Percentiles rank a stretch among this genome's conserved stretches.
Conservation (phyloP, 1,140 invertebrate species). For the Notospermus geniculatus region DNA sequence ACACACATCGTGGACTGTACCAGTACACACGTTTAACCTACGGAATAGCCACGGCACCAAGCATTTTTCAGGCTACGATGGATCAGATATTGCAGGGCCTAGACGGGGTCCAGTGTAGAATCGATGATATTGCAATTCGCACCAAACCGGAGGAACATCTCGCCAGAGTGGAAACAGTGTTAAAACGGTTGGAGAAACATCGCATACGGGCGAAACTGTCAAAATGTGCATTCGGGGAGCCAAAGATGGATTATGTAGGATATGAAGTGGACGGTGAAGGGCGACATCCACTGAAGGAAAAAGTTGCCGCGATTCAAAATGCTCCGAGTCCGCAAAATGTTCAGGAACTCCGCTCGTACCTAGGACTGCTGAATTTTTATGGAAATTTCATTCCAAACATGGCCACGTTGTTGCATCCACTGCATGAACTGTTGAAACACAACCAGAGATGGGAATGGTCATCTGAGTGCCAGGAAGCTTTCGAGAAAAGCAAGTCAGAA, state of each 20-base stretch:
- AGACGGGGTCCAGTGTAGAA: no score
- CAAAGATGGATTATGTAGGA: conserved; percentile 18
- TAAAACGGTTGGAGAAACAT: no score
- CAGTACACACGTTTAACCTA: no score
- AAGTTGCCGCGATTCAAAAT: conserved; percentile 23
- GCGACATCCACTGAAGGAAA: conserved; percentile 21
- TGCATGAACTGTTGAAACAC: conserved; percentile 23
- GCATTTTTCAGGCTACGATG: no score
- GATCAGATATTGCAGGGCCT: no score
- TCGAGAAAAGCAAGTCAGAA: conserved; percentile 15
- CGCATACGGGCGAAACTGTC: conserved; percentile 7
- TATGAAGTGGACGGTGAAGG: conserved; percentile 22
- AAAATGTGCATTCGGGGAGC: conserved; percentile 26
- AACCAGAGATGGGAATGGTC: conserved; percentile 20
- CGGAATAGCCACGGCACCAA: no score
- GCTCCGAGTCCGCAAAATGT: conserved; percentile 17
- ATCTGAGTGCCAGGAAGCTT: conserved; percentile 13
- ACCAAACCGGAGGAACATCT: no score
- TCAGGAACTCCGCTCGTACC: conserved; percentile 19
- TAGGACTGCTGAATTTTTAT: conserved; percentile 28
- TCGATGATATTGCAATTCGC: no score
- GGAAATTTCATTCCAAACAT: conserved; percentile 23
- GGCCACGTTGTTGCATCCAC: conserved; percentile 12
- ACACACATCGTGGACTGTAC: no score
- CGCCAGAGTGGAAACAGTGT: no score